Percentiles rank a stretch among this genome's conserved stretches.
These are phyloP conservation scores for Antedon mediterranea DNA, from an alignment of 53 echinoderm and acorn worm species.

Conservation along the genomic window DNA sequence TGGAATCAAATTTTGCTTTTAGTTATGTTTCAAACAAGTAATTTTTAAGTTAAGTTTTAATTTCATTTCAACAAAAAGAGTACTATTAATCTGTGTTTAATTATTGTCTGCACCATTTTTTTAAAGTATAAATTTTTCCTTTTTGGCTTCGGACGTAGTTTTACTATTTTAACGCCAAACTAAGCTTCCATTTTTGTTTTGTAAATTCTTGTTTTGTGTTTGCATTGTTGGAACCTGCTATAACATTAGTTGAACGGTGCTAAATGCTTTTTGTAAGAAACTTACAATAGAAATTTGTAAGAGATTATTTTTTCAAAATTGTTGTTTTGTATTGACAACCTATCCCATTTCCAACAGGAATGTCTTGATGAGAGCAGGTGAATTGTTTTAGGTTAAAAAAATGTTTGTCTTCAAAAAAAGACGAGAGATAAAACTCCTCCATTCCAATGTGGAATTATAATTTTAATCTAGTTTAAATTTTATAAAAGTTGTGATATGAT, in stretches of 20 bases:
- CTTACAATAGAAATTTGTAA: background rate
- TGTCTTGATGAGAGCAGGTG: too few species aligned
- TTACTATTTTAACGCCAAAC: background rate
- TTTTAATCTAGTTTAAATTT: too few species aligned
- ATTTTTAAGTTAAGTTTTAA: background rate
- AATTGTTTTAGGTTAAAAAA: too few species aligned
- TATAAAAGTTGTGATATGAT: too few species aligned
- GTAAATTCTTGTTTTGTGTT: background rate
- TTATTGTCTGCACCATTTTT: background rate
- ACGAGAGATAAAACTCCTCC: too few species aligned
- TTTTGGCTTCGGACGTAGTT: background rate
- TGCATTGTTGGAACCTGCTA: background rate
- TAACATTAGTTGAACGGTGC: background rate
- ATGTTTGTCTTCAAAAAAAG: too few species aligned
- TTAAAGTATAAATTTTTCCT: background rate
- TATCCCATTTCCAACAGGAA: too few species aligned
- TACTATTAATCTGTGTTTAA: background rate
- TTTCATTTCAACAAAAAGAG: background rate
- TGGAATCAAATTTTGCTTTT: background rate
- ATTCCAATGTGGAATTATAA: too few species aligned
- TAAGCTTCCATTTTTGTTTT: background rate
- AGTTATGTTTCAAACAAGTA: background rate
- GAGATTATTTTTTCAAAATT: background rate
- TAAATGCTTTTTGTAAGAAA: background rate
- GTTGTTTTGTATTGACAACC: background rate